Base-by-base conservation (phyloP, 2,888 invertebrate species). In the Lapara coniferarum region DNA sequence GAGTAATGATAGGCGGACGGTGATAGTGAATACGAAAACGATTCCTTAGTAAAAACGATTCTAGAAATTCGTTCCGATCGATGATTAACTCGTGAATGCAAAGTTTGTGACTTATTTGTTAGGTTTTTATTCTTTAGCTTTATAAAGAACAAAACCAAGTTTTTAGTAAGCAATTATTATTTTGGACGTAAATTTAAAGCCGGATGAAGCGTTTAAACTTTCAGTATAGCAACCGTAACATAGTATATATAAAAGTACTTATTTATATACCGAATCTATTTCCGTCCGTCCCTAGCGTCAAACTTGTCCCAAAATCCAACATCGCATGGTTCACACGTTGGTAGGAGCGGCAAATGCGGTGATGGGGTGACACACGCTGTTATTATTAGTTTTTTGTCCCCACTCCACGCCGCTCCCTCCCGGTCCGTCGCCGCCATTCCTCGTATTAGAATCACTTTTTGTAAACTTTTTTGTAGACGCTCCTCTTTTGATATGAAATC, bases 311-410 rank as follows among this genome's bases (percentile, higher is more conserved):
- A 75, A 80, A 81, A 81, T 86, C 81, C 85, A 88, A 87, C 85
- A 88, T 88, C 90, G 88, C 86, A 85, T 79, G 83, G 81, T 85
- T 88, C 85, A 85, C 84, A 87, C 83, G 84, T 81, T 79, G 85
- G 87, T 84, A 86, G 87, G 85, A 85, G 89, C 86, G 85, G 85
- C 87, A 77, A 82, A 81, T 79, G 81, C 85, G 81, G 83, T 89
- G 90, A 90, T 89, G 89, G 92, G 92, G 93, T 92, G 92, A 92
- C 90, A 86, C 85, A 82, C 77, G 78, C 87, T 87, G 92, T 92
- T 93, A 93, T 93, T 93, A 93, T 93, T 93, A 93, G 93, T 92
- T 92, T 92, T 93, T 92, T 91, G 89, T 88, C 87, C 89, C 90
- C 89, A 85, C 90, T 82, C 86, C 82, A 77, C 82, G 80, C 83